Evolutionary conservation across 1,140 invertebrate genomes (phyloP).

Genomic region (Ptiloglossa arizonensis): DNA sequence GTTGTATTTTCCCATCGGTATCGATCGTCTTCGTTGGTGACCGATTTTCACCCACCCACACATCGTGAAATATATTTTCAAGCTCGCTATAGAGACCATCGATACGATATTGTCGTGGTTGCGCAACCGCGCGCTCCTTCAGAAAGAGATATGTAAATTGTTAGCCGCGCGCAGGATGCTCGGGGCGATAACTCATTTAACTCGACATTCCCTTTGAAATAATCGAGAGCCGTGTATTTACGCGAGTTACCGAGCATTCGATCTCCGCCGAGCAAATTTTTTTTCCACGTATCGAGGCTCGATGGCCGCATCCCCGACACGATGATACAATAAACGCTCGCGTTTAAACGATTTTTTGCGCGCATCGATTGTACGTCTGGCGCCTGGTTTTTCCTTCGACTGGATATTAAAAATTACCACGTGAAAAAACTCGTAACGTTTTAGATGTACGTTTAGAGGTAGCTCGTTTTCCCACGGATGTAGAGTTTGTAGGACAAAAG

Average conservation of each 20-base stretch:
- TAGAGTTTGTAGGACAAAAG: too few relatives aligned
- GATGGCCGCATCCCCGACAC: background rate
- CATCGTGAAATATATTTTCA: background rate
- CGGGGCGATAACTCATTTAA: constrained; percentile 2
- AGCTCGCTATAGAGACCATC: background rate
- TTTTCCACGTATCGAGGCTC: background rate
- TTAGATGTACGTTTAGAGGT: too few relatives aligned
- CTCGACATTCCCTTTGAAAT: background rate
- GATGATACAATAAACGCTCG: too few relatives aligned
- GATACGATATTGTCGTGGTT: background rate
- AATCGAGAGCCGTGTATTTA: background rate
- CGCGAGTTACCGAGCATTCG: background rate
- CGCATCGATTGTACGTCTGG: background rate
- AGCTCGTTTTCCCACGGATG: too few relatives aligned
- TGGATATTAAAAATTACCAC: too few relatives aligned
- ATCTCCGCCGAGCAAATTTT: too few relatives aligned
- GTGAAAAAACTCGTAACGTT: too few relatives aligned
- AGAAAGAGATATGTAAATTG: constrained; percentile 54
- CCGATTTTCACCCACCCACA: background rate
- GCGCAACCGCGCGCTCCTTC: too few relatives aligned
- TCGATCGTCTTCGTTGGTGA: background rate
- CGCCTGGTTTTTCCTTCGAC: background rate
- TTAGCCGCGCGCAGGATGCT: constrained; percentile 24
- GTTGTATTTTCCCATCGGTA: background rate
- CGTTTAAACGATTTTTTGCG: too few relatives aligned